Evolutionary conservation across 1,140 invertebrate genomes (phyloP).

Genomic region (Druon quercuslanigerum): DNA sequence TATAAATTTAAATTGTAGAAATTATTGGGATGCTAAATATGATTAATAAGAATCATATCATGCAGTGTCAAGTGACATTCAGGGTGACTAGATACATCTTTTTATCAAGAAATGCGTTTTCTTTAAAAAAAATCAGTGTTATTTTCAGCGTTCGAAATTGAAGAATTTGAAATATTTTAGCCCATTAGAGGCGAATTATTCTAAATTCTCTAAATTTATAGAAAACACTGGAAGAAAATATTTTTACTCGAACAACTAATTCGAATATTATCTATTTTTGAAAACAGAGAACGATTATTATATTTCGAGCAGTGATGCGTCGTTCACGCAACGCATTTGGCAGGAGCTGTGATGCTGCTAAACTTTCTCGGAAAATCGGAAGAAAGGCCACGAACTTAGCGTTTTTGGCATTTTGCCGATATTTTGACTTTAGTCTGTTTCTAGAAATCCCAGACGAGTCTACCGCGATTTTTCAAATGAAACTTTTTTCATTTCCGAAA

Average conservation of each 20-base stretch:
- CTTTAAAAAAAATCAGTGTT: too few relatives aligned
- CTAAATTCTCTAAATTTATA: background rate
- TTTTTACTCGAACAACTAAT: background rate
- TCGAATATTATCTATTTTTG: background rate
- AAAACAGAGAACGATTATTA: slow-evolving; percentile 17
- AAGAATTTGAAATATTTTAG: too few relatives aligned
- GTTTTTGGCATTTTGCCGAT: slow-evolving; percentile 2
- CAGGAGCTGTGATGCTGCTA: background rate
- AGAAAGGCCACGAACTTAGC: slow-evolving; percentile 5
- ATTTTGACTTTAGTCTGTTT: background rate
- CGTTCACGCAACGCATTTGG: slow-evolving; percentile 2
- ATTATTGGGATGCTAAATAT: too few relatives aligned
- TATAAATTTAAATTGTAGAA: background rate
- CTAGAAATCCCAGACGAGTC: background rate
- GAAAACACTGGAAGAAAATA: background rate
- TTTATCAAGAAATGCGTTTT: too few relatives aligned
- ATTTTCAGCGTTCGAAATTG: too few relatives aligned
- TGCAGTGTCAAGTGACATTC: too few relatives aligned
- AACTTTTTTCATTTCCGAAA: background rate
- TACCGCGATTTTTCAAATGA: background rate
- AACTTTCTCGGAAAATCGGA: slow-evolving; percentile 2
- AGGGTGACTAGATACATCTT: too few relatives aligned
- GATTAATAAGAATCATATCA: too few relatives aligned
- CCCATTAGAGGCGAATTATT: background rate
- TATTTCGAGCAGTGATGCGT: background rate